phyloP scores from a whole-genome alignment of 2,888 invertebrate species.

The Scelioninae gen. 1 region DNA sequence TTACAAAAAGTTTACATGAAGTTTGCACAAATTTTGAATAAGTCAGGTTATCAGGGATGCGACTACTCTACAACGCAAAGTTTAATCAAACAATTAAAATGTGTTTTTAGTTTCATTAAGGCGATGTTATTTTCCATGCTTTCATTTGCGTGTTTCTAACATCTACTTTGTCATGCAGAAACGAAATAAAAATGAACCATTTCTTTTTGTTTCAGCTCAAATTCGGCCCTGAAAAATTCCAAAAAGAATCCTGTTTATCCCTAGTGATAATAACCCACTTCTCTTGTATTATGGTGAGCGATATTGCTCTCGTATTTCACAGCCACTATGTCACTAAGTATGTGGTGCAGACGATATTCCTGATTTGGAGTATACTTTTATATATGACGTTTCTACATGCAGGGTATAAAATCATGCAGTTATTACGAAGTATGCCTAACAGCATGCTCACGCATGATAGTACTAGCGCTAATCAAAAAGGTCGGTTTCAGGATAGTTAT shows the following conservation, averaged over 20 bases:
- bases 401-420: slow-evolving; percentile 85
- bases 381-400: slow-evolving; percentile 86
- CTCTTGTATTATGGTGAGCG: slow-evolving; percentile 85
- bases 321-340: slow-evolving; percentile 84
- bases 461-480: slow-evolving; percentile 83
- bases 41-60: too few relatives aligned
- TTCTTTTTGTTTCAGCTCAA: slow-evolving; percentile 82
- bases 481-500: slow-evolving; percentile 74
- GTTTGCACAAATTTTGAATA: too few relatives aligned
- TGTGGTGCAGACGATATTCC: slow-evolving; percentile 85
- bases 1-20: too few relatives aligned
- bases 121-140: too few relatives aligned
- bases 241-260: slow-evolving; percentile 85
- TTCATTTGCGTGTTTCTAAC: too few relatives aligned
- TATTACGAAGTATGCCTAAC: slow-evolving; percentile 84
- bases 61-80: too few relatives aligned
- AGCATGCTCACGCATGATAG: slow-evolving; percentile 83
- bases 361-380: slow-evolving; percentile 85
- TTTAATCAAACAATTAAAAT: too few relatives aligned
- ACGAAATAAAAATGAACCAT: too few relatives aligned
- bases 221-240: slow-evolving; percentile 85
- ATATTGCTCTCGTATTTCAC: slow-evolving; percentile 85
- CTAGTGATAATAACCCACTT: slow-evolving; percentile 86
- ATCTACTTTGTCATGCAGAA: too few relatives aligned
- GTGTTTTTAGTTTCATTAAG: too few relatives aligned